Evolutionary conservation across 2,113 vertebrate genomes (phyloP).

Genomic region (Protomyctophum bolini): DNA sequence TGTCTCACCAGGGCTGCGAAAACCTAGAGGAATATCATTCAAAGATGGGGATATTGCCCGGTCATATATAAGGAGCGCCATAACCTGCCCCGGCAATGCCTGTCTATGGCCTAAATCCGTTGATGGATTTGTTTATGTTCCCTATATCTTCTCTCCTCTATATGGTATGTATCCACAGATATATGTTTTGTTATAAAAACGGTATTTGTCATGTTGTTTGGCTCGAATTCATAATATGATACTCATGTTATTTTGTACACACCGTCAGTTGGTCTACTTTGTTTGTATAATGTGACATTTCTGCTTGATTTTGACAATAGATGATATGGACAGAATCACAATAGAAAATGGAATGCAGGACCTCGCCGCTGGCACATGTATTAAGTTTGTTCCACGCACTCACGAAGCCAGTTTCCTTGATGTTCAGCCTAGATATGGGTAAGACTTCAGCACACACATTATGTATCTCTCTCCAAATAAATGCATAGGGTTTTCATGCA

Average conservation of each 20-base stretch:
- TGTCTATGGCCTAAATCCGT: constrained; percentile 77
- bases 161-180: constrained; percentile 60
- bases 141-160: constrained; percentile 67
- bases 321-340: constrained; percentile 81
- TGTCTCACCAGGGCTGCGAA: constrained; percentile 48
- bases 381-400: constrained; percentile 80
- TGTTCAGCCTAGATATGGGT: constrained; percentile 78
- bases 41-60: constrained; percentile 70
- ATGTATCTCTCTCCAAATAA: too few species aligned
- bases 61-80: constrained; percentile 63
- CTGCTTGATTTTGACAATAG: constrained; percentile 38
- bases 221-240: too few species aligned
- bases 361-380: constrained; percentile 72
- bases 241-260: background rate
- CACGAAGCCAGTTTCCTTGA: constrained; percentile 76
- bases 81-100: constrained; percentile 63
- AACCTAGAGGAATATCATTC: constrained; percentile 57
- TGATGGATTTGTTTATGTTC: constrained; percentile 75
- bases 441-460: constrained; percentile 19
- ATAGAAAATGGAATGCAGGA: constrained; percentile 81
- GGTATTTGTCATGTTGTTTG: too few species aligned
- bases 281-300: background rate
- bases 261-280: background rate
- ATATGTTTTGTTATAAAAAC: background rate
- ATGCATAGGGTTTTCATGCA: background rate